Base-by-base conservation (phyloP, 2,888 invertebrate species). In the Hipparchia sbordonii region DNA sequence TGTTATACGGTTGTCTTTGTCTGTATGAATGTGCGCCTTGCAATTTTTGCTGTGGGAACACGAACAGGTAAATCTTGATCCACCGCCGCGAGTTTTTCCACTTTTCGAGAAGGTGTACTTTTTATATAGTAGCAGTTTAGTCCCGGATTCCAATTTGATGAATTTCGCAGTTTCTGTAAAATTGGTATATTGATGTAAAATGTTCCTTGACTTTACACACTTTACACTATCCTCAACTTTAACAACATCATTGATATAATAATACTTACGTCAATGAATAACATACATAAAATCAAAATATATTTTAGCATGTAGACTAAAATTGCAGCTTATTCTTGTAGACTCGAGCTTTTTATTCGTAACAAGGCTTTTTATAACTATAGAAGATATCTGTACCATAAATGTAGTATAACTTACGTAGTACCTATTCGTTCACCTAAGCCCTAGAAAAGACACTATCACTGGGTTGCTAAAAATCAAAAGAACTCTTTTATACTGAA, bases 31-130 rank as follows among this genome's bases (percentile, higher is more conserved):
- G 62, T 81, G 82, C 0, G 88, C 87, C 60, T 82, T 85, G 73
- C 89, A 89, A 0, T 66, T 71, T 54, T 81, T 85, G 63, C 79
- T 82, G 9, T 62, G 60, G 5, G 76, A 72, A 23, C 77, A 79
- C 4, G 87, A 89, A 61, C 89, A 89, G 6, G 77, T 81, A 72
- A 82, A 89, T n/a, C 89, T 78, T 9, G 78, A 79, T 0, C 87
- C 88, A 3, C 84, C 82, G 6, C 78, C 75, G 2, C 84, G 73
- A 2, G 84, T 74, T 0, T 61, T 23, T 0, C 85, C 84, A 62
- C 81, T 82, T 69, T 76, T 86, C 56, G 74, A 86, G 77, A 80
- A 89, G 0, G 87, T 82, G 74, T 83, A 86, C 0, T 83, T 82
- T 46, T 85, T 75, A 10, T 83, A 73, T 10, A 85, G 67, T 1